These are phyloP conservation scores for Silurus glanis DNA, from an alignment of 2,113 vertebrate species.

Conservation along the genomic window DNA sequence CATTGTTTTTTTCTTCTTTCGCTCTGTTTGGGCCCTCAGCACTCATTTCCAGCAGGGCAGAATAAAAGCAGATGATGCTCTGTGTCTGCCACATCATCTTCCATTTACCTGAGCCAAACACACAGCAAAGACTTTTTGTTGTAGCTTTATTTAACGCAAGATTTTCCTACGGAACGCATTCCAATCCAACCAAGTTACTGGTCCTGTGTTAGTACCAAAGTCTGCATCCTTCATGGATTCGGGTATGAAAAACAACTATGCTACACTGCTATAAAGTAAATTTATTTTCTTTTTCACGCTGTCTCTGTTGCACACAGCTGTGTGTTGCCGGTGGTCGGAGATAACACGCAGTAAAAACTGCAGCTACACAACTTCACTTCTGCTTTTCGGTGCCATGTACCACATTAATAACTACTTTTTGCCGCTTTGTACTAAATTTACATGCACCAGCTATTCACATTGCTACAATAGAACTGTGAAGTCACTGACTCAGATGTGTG, in stretches of 20 bases:
- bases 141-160: not conserved
- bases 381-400: not conserved
- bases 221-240: not conserved
- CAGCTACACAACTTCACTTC: not conserved
- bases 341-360: not conserved
- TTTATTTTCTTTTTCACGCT: not conserved
- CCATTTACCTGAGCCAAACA: not conserved
- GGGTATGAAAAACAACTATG: not conserved
- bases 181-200: not conserved
- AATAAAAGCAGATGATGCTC: slow-evolving; percentile 24
- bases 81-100: not conserved
- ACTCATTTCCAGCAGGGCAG: slow-evolving; percentile 1
- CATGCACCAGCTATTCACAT: slow-evolving; percentile 18
- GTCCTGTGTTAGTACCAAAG: not conserved
- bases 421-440: slow-evolving; percentile 27
- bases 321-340: not conserved
- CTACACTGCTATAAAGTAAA: not conserved
- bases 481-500: slow-evolving; percentile 39
- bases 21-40: not conserved
- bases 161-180: not conserved
- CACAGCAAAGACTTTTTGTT: not conserved
- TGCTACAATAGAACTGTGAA: slow-evolving; percentile 32
- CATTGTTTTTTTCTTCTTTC: not conserved
- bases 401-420: slow-evolving; percentile 9
- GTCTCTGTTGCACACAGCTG: not conserved